Base-by-base conservation (phyloP, 1,140 invertebrate species). In the Aphaenogaster rudis region DNA sequence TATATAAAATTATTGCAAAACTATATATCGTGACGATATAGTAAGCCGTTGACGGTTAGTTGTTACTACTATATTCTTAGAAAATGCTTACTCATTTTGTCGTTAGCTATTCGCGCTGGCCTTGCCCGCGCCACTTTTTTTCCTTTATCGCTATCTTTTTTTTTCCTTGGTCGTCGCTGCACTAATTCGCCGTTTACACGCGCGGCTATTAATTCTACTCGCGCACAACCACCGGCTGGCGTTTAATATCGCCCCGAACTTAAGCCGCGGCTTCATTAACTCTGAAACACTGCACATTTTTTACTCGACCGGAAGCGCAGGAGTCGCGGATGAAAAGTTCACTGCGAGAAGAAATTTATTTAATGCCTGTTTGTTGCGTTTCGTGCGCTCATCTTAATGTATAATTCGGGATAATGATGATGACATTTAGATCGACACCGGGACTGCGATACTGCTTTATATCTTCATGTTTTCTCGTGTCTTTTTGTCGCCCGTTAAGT, bases 201-300 rank as follows among this genome's bases (percentile, higher is more conserved):
- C 80, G 42, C n/a, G 69, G 69, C 80, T 84, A 84, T 84, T 76
- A 84, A 84, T 84, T 84, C 69, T 76, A 84, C 69, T 84, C 54
- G 80, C 69, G 69, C 80, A 36, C 64, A n/a, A 54, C 69, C 69
- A 39, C 69, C 80, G 54, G 69, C 17, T 76, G 80, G 80, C 69
- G 42, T 84, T 84, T 84, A 84, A 84, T 84, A 84, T 74, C 67
- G 80, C 61, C 67, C 80, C 69, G 54, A 84, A 84, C 69, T 84
- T 84, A 84, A 84, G 69, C 80, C 69, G 69, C 80, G 69, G 80
- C 69, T 84, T 84, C 80, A 84, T 84, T 84, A 84, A 84, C 80
- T 84, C 54, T 45, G 69, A 76, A 84, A 84, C 80, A 72, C 42
- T 50, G 80, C 45, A 15, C 52, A 61, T 76, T 84, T 74, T 84